A percentile compares a stretch with the other conserved stretches of the same genome.
These are phyloP conservation scores for Dryadula phaetusa DNA, from an alignment of 2,888 invertebrate genomes.

Conservation along the genomic window DNA sequence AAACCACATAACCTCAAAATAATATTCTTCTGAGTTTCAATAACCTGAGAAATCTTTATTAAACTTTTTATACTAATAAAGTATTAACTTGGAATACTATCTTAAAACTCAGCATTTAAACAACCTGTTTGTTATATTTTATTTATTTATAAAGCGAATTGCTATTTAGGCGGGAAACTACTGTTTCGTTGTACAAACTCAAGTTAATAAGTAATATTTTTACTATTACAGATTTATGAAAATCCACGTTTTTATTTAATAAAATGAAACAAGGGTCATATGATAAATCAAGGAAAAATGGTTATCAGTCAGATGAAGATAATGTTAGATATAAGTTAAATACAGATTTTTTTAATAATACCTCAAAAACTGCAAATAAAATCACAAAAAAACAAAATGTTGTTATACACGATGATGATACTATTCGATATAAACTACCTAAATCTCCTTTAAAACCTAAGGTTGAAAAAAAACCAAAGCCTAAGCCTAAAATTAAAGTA, in stretches of 20 bases:
- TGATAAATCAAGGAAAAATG: conserved; percentile 61
- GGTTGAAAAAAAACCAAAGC: conserved; percentile 63
- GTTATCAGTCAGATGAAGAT: conserved; percentile 75
- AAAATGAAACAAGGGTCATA: conserved; percentile 60
- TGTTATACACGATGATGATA: conserved; percentile 62
- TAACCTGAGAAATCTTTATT: neutral
- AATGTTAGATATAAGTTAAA: conserved; percentile 74
- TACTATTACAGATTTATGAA: conserved; percentile 32
- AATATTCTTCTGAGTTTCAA: neutral
- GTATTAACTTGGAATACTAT: neutral
- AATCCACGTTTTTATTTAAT: conserved; percentile 1
- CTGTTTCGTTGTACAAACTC: neutral
- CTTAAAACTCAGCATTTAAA: neutral
- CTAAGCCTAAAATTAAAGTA: conserved; percentile 75
- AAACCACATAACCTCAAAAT: conserved; percentile 57
- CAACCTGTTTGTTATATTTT: neutral
- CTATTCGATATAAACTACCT: conserved; percentile 71
- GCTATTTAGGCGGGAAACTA: conserved; percentile 66
- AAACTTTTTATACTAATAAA: neutral
- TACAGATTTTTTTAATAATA: conserved; percentile 60
- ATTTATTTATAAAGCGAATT: neutral
- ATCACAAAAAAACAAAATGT: conserved; percentile 53
- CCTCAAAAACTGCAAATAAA: conserved; percentile 48
- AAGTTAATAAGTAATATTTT: conserved; percentile 4
- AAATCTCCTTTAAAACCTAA: conserved; percentile 60